Evolutionary conservation across 1,140 invertebrate genomes (phyloP).

Genomic region (Wiebesia pumilae): DNA sequence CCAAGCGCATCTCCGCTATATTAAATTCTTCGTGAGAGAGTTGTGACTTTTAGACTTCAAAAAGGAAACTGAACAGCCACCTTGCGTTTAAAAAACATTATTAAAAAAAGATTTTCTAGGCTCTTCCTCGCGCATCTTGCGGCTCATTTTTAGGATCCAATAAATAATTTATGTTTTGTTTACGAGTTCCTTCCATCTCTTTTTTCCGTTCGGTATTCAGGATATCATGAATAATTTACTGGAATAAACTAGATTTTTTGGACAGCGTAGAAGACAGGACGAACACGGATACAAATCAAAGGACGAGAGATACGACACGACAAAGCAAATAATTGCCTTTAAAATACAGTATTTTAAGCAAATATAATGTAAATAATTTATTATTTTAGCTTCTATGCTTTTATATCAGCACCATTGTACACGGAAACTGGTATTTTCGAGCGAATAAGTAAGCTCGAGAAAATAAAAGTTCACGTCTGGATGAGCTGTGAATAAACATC

Average conservation of each 20-base stretch:
- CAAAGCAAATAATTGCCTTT: not conserved
- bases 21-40: constrained; percentile 20
- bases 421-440: not conserved
- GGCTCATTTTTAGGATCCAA: constrained; percentile 42
- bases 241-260: constrained; percentile 7
- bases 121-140: not conserved
- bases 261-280: not conserved
- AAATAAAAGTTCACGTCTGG: not conserved
- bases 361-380: not conserved
- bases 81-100: constrained; percentile 31
- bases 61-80: constrained; percentile 34
- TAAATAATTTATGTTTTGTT: constrained; percentile 55
- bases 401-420: not conserved
- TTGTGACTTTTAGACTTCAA: constrained; percentile 3
- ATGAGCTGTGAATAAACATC: not conserved
- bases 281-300: not conserved
- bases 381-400: not conserved
- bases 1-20: constrained; percentile 27
- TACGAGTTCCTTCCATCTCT: constrained; percentile 9
- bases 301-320: not conserved
- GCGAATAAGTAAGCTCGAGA: not conserved
- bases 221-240: constrained; percentile 5
- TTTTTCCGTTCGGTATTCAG: not conserved
- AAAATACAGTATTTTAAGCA: not conserved
- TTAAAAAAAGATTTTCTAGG: constrained; percentile 39